A percentile compares a stretch with the other conserved stretches of the same genome.
These are phyloP conservation scores for Vollenhovia emeryi DNA, from an alignment of 1,140 invertebrate species.

Conservation along the genomic window DNA sequence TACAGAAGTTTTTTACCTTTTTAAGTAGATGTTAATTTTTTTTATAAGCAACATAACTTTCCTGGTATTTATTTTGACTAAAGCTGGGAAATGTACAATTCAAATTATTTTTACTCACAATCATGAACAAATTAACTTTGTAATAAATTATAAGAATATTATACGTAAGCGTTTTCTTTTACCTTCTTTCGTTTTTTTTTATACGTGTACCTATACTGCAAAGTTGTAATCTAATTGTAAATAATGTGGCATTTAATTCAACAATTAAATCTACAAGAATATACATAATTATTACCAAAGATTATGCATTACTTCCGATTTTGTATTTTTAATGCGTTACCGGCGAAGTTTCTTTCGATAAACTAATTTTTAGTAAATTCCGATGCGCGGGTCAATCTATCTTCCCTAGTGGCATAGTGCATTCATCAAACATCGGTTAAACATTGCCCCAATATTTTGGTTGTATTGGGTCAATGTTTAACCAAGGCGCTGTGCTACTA, in stretches of 20 bases:
- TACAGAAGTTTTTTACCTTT: background rate
- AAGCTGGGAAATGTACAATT: background rate
- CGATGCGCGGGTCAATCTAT: background rate
- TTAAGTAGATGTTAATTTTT: background rate
- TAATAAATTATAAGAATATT: constrained; percentile 24
- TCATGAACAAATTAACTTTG: background rate
- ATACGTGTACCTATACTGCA: background rate
- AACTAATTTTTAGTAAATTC: background rate
- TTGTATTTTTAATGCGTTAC: background rate
- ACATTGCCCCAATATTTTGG: no score
- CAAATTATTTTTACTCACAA: background rate
- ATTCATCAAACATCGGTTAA: no score
- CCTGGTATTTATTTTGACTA: background rate
- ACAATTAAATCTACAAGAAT: background rate
- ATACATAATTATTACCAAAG: background rate
- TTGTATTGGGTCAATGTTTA: no score
- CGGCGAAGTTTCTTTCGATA: background rate
- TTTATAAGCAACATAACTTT: background rate
- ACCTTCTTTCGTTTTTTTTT: background rate
- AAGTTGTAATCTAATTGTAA: background rate
- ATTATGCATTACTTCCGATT: background rate
- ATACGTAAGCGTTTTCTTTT: background rate
- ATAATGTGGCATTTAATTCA: background rate
- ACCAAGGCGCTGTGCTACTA: no score
- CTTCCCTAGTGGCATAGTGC: no score